phyloP scores from a whole-genome alignment of 2,888 invertebrate genomes.

The Plebejus anna region DNA sequence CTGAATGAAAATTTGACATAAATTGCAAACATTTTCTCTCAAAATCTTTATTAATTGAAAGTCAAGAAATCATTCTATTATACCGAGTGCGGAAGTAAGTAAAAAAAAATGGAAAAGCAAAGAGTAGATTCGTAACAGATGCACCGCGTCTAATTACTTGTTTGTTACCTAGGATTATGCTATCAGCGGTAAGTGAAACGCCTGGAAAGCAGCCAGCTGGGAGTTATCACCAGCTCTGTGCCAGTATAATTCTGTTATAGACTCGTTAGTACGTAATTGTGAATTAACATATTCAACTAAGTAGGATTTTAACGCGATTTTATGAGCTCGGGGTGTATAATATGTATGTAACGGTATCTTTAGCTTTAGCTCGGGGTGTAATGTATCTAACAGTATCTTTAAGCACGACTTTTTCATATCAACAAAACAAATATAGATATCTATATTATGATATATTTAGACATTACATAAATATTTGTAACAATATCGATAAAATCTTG shows the following conservation, averaged over 20 bases:
- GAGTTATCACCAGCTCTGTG: slow-evolving; percentile 19
- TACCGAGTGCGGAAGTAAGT: too few species aligned
- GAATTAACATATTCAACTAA: slow-evolving; percentile 3
- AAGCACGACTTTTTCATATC: too few species aligned
- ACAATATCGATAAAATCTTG: neutral
- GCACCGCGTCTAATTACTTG: neutral
- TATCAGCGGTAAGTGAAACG: slow-evolving; percentile 20
- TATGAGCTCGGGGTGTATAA: neutral
- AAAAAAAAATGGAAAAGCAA: too few species aligned
- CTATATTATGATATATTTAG: neutral
- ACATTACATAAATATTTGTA: neutral
- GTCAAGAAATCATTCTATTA: too few species aligned
- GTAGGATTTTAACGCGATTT: neutral
- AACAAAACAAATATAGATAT: too few species aligned
- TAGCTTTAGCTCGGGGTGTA: too few species aligned
- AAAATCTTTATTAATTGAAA: too few species aligned
- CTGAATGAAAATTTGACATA: too few species aligned
- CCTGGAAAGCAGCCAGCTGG: slow-evolving; percentile 11
- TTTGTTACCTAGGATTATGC: slow-evolving; percentile 15
- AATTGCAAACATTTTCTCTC: too few species aligned
- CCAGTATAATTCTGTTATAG: slow-evolving; percentile 11
- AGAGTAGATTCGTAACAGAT: neutral
- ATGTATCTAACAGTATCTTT: too few species aligned
- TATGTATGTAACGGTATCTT: too few species aligned
- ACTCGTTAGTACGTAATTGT: slow-evolving; percentile 7